Percentiles rank a stretch among this genome's conserved stretches.
Evolutionary conservation across 2,113 vertebrate genomes (phyloP).

Genomic region (Notiomystis cincta): DNA sequence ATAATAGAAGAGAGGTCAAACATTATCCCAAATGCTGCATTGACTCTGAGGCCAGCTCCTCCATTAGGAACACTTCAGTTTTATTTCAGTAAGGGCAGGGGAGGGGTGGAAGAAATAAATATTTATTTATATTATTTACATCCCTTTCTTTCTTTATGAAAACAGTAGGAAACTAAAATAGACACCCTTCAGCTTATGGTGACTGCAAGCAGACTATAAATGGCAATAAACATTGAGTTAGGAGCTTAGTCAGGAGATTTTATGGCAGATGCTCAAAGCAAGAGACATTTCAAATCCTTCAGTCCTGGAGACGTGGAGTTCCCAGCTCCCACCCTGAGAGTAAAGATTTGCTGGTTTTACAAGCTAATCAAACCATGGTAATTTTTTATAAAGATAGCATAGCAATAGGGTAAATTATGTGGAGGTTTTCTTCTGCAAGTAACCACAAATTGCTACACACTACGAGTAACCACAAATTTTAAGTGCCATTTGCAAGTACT

Average conservation of each 20-base stretch:
- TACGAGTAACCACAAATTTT: background rate
- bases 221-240: background rate
- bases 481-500: background rate
- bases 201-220: background rate
- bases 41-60: background rate
- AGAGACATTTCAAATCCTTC: background rate
- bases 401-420: background rate
- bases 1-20: background rate
- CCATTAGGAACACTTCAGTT: background rate
- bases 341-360: background rate
- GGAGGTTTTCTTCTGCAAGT: background rate
- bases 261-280: background rate
- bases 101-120: background rate
- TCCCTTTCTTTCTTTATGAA: background rate
- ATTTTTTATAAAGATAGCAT: conserved; percentile 4
- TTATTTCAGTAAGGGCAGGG: background rate
- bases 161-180: background rate
- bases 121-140: background rate
- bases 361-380: background rate
- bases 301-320: background rate
- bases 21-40: background rate
- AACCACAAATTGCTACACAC: background rate
- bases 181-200: background rate
- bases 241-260: background rate
- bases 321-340: background rate